Base-by-base conservation (phyloP, 2,113 vertebrate genomes). In the Vombatus ursinus region DNA sequence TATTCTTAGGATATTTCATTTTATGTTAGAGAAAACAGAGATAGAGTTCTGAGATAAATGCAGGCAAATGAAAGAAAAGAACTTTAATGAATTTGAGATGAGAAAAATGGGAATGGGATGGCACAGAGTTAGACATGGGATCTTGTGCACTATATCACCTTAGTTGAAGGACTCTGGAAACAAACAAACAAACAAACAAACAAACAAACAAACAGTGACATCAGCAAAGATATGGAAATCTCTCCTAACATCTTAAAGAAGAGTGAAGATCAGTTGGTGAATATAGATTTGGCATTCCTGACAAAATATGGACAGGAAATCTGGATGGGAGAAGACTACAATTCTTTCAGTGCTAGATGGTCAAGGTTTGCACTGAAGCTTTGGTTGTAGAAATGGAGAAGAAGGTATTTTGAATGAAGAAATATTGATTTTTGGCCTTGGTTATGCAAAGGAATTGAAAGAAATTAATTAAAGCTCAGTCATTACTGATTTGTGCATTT, bases 401-500 rank as follows among this genome's bases (percentile, higher is more conserved):
- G 90, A 22, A 93, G 93, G 89, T 37, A 52, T 94, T 97, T 52
- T 96, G 61, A 92, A 54, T 91, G 90, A 95, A 93, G 77, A 93
- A 95, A 28, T 92, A 90, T 94, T 94, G 91, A 24, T 91, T 96
- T 96, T 94, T 95, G 94, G 91, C 90, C 95, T 44, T 16, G 96
- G 84, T 25, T 89, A n/a, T 57, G 50, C 57, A 52, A 61, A 93
- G 61, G 9, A 52, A 52, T 12, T 90, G 51, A 94, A 95, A 94
- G 47, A 92, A 50, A 94, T 97, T 96, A 97, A 57, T 96, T 95
- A 96, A 94, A 97, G 48, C 92, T 97, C 94, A 96, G 97, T 97
- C 92, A 97, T 97, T 91, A 96, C 16, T 19, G 12, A 52, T 52
- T 52, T 19, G 95, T 37, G 90, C 49, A 48, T 92, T 97, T 92